Evolutionary conservation across 1,140 invertebrate species (phyloP).

Genomic region (Mylabris phalerata): DNA sequence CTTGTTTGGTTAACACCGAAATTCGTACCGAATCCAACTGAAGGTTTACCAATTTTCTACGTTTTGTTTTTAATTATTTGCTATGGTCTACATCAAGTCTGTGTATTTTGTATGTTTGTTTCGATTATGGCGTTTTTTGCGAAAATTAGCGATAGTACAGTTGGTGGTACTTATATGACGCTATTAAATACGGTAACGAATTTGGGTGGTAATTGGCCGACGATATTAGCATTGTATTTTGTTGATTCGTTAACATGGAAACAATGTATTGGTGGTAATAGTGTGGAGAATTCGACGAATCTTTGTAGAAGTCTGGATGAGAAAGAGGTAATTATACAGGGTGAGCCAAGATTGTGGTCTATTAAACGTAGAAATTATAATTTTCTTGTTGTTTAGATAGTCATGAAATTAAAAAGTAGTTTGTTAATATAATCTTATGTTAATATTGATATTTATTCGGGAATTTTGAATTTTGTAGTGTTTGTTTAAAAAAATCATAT

Average conservation of each 20-base stretch:
- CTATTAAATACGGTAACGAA: constrained; percentile 94
- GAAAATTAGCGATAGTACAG: constrained; percentile 81
- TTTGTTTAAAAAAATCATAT: too few relatives aligned
- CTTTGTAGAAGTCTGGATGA: constrained; percentile 46
- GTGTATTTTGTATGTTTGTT: constrained; percentile 63
- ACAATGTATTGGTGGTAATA: constrained; percentile 47
- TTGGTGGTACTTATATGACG: constrained; percentile 99
- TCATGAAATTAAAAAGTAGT: too few relatives aligned
- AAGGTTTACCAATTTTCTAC: constrained; percentile 69
- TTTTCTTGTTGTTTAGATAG: too few relatives aligned
- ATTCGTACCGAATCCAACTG: constrained; percentile 54
- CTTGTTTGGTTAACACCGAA: constrained; percentile 80
- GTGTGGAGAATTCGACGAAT: constrained; percentile 46
- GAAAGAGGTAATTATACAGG: constrained; percentile 43
- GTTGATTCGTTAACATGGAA: constrained; percentile 85
- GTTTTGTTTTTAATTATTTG: constrained; percentile 69
- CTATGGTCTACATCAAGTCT: constrained; percentile 85
- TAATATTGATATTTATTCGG: too few relatives aligned
- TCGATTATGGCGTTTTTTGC: constrained; percentile 72
- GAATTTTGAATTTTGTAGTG: too few relatives aligned
- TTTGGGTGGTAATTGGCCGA: constrained; percentile 95
- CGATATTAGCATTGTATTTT: constrained; percentile 84
- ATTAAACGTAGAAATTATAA: too few relatives aligned
- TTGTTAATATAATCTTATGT: too few relatives aligned
- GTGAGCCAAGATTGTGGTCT: too few relatives aligned